Evolutionary conservation across 2,797 vertebrate species (phyloP), one percentile per base, ranked within the genome.

Genomic region (Poeciliopsis gracilis): DNA sequence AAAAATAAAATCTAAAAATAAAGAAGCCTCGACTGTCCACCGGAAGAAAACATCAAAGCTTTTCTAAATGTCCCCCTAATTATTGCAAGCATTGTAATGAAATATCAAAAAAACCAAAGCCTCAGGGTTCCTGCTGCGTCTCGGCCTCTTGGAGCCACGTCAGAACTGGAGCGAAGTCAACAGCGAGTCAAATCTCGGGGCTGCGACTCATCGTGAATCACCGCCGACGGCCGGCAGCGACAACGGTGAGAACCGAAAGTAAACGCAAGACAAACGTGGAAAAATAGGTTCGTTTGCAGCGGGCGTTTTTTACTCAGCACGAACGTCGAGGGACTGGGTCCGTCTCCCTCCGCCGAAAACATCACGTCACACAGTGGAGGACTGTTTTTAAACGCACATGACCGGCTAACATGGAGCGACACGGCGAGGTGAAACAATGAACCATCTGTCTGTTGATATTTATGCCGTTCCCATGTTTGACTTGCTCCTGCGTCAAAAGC

Each of bases 11-110:
- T 46, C n/a, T 4, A 30, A 16, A 59, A 30, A 59, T 15, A 55
- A 80, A 61, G 2, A 76, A 82, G 84, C 78, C 69, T 76, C 82
- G 77, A 85, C 83, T 84, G 79, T 83, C 73, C 1, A 85, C 81
- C 63, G 55, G 73, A 81, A 84, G 88, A 86, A 53, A 66, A 77
- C 90, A 91, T 91, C 87, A 90, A 90, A 91, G 87, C 81, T 72
- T 79, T 77, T 85, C 76, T 77, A 93, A 94, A 94, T 93, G 92
- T 85, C 92, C 92, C 77, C 81, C 84, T 91, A 93, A 94, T 93
- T 93, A 94, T 85, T 88, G 76, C 79, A 78, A 87, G 88, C 74
- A 75, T 76, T 47, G 43, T 3, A 2, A 49, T 47, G 80, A 90
- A 92, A 93, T 90, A 88, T 88, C 61, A 93, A 85, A 45, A 93